A percentile compares a stretch with the other conserved stretches of the same genome.
phyloP scores from a whole-genome alignment of 2,797 vertebrate genomes.

The Rhincodon typus region DNA sequence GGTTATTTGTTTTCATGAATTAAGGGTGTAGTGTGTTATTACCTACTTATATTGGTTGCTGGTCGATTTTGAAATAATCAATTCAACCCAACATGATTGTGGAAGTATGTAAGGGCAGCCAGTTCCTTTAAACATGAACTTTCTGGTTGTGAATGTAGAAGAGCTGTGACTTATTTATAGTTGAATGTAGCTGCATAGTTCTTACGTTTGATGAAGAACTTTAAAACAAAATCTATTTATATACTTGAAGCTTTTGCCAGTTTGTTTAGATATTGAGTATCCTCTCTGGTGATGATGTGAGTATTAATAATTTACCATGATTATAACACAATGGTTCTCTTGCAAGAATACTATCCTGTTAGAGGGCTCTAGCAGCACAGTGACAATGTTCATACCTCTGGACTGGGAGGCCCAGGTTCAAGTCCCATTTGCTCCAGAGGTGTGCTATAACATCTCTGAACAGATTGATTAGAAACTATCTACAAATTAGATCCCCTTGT shows the following conservation, averaged over 20 bases:
- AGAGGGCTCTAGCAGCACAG: neutral
- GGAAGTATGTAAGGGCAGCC: neutral
- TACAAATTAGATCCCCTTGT: neutral
- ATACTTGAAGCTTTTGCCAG: slow-evolving; percentile 1
- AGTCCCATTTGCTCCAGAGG: no score
- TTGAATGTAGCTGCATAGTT: neutral
- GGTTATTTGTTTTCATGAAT: neutral
- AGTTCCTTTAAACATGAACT: neutral
- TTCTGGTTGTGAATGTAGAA: neutral
- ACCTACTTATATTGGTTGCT: neutral
- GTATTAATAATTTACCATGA: slow-evolving; percentile 1
- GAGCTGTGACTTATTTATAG: neutral
- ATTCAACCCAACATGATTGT: neutral
- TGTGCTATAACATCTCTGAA: no score
- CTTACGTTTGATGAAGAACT: neutral
- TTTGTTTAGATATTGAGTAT: neutral
- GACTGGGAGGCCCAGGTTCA: no score
- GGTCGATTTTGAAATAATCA: neutral
- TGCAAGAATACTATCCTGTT: neutral
- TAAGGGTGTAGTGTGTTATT: neutral
- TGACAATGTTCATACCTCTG: no score
- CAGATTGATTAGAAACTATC: no score
- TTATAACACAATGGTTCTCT: slow-evolving; percentile 2
- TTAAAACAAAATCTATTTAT: neutral
- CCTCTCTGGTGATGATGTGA: neutral